Evolutionary conservation across 2,113 vertebrate species (phyloP).

Genomic region (Caloenas nicobarica): DNA sequence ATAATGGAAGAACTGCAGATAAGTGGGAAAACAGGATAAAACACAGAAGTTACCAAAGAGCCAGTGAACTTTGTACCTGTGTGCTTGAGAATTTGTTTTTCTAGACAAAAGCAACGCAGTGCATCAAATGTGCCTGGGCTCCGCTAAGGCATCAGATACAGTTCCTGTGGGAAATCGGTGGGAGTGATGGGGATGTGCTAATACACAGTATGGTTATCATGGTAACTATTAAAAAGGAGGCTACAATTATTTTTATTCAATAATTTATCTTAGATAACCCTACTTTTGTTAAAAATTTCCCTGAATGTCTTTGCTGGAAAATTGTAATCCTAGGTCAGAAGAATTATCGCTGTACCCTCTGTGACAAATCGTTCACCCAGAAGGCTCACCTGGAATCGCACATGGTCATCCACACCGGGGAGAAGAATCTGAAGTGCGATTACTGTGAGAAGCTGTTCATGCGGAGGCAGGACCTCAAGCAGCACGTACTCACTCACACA

Average conservation of each 20-base stretch:
- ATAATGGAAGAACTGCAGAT: background rate
- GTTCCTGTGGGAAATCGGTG: background rate
- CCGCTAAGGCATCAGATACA: background rate
- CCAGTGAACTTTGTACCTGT: background rate
- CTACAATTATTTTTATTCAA: background rate
- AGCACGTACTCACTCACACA: slow-evolving; percentile 94
- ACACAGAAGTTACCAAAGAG: background rate
- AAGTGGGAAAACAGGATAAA: background rate
- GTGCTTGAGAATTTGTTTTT: background rate
- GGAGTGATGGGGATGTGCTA: background rate
- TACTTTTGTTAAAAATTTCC: background rate
- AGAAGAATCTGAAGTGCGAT: slow-evolving; percentile 96
- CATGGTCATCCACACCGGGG: slow-evolving; percentile 94
- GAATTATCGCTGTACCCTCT: slow-evolving; percentile 92
- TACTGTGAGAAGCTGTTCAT: slow-evolving; percentile 94
- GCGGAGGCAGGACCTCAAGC: slow-evolving; percentile 94
- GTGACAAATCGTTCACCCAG: slow-evolving; percentile 95
- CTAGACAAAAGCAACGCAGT: background rate
- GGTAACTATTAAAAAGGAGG: background rate
- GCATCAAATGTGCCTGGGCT: background rate
- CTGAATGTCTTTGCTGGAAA: background rate
- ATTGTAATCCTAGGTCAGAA: slow-evolving; percentile 86
- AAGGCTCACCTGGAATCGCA: slow-evolving; percentile 96
- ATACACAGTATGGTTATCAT: background rate
- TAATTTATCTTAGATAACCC: background rate